phyloP scores from a whole-genome alignment of 2,113 vertebrate species.

The Alosa alosa region DNA sequence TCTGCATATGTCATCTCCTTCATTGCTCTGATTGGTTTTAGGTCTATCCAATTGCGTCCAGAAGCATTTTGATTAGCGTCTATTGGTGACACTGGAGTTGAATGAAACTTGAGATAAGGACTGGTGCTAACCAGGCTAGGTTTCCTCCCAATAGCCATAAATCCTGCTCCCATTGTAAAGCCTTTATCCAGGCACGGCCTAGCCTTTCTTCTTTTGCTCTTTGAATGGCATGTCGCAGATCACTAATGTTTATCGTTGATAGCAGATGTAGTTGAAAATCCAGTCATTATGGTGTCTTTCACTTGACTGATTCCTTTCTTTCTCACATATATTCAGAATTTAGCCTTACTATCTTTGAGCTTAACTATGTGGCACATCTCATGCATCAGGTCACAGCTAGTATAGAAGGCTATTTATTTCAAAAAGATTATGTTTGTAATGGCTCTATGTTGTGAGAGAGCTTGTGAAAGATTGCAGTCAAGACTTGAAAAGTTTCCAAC shows the following conservation, averaged over 20 bases:
- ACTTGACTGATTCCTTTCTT: not conserved
- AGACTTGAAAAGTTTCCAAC: conserved; percentile 3
- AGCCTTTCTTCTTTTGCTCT: not conserved
- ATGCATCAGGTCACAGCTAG: not conserved
- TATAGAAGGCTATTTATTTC: not conserved
- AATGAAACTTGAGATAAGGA: no score
- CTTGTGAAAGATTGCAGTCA: not conserved
- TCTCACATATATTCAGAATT: not conserved
- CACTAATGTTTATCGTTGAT: not conserved
- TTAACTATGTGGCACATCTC: not conserved
- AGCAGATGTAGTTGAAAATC: not conserved
- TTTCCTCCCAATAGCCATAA: no score
- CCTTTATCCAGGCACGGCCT: not conserved
- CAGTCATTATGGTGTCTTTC: not conserved
- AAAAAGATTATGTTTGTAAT: not conserved
- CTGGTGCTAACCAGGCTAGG: no score
- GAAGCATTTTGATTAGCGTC: no score
- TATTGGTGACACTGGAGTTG: no score
- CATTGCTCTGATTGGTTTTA: no score
- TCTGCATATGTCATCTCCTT: no score
- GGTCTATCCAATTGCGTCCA: no score
- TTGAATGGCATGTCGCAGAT: not conserved
- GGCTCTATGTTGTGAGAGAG: not conserved
- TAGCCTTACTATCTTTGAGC: not conserved
- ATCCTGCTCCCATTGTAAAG: not conserved